Base-by-base conservation (phyloP, 2,113 vertebrate genomes). In the Arvicanthis niloticus region DNA sequence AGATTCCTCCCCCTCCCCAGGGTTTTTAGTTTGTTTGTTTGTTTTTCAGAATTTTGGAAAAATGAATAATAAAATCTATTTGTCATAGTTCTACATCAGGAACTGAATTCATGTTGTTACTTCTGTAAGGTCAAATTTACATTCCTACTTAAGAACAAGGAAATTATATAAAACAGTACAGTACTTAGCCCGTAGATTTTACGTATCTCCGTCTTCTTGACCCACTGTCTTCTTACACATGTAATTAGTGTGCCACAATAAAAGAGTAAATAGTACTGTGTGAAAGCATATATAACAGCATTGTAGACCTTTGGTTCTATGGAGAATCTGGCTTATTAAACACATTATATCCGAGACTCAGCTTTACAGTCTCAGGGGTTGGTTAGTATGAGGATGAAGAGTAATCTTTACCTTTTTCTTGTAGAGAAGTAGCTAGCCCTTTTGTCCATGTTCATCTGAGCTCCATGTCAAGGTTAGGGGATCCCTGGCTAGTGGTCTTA, bases 111-210 rank as follows among this genome's bases (percentile, higher is more conserved):
- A 73, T 96, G 48, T 7, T 22, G 4, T 72, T 93, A 87, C 37
- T 91, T 85, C 62, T 92, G 45, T 26, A 87, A n/a, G 51, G 26
- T 85, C 34, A 96, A 31, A 88, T 95, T 75, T 90, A 11, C 17
- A 42, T 91, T 97, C 60, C 76, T 94, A 85, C 80, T 94, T 95
- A 94, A 96, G 31, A 94, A 51, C 81, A 94, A 91, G 70, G 40
- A 89, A 92, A 91, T 91, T 84, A 53, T 37, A 26, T 81, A 95
- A 93, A 86, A n/a, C n/a, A n/a, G n/a, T n/a, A 87, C 34, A 81
- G 16, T 16, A 82, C 8, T 89, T 37, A 68, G 62, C 16, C 86
- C 68, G 17, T 87, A 31, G 75, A 51, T 84, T 93, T 53, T 93
- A 24, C 88, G 67, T 91, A 80, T 73, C 75, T 65, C 77, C 13